A percentile compares a stretch with the other conserved stretches of the same genome.
Evolutionary conservation across 2,797 vertebrate genomes (phyloP).

Genomic region (Enteromius treurensis): DNA sequence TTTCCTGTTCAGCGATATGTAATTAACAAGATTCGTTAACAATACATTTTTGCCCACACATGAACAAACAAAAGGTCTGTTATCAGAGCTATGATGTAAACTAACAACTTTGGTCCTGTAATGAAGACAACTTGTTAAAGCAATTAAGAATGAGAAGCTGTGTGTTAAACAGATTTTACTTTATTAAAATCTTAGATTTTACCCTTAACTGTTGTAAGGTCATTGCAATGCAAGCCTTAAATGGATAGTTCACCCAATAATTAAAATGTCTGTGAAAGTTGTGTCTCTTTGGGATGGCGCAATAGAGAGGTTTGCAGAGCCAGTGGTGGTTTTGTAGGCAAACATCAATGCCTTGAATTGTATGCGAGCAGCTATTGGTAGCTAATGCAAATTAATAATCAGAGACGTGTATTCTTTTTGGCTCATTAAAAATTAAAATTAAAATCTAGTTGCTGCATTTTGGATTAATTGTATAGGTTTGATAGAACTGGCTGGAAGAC

Average conservation of each 20-base stretch:
- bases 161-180: neutral
- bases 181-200: neutral
- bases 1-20: neutral
- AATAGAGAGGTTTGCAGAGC: too few species aligned
- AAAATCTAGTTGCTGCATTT: too few species aligned
- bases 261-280: neutral
- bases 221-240: neutral
- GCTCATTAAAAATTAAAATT: too few species aligned
- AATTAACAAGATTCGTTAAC: neutral
- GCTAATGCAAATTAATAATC: too few species aligned
- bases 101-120: neutral
- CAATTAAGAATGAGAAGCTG: neutral
- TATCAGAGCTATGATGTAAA: neutral
- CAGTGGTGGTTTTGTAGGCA: too few species aligned
- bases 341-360: too few species aligned
- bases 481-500: too few species aligned
- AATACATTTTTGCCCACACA: neutral
- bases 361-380: too few species aligned
- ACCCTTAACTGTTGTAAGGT: neutral
- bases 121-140: neutral
- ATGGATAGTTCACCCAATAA: neutral
- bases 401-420: too few species aligned
- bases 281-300: too few species aligned
- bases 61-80: neutral
- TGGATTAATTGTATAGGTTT: too few species aligned